Evolutionary conservation across 2,113 vertebrate genomes (phyloP), one percentile per base, ranked within the genome.

Genomic region (Collichthys lucidus): DNA sequence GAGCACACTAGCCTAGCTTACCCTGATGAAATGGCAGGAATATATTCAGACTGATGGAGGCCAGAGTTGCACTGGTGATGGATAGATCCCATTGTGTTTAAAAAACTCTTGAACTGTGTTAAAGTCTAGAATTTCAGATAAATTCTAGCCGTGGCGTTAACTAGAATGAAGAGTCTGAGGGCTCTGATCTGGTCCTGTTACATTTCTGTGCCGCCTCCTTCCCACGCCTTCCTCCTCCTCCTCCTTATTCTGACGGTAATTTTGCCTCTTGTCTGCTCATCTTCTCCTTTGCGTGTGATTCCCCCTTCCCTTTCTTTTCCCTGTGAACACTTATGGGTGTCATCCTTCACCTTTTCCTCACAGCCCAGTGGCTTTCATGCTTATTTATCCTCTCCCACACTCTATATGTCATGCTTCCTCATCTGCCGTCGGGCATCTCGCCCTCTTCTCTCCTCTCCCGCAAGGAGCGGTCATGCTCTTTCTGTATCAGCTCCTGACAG

Each of bases 111-210:
- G 76, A 83, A 85, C 50, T 80, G 77, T 85, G 80, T 88, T 91
- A 9, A 63, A 90, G 69, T 83, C 86, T 87, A 84, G 80, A 86
- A 87, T 86, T 83, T 87, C 62, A 75, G 50, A 80, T 62, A 19
- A 86, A 89, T 91, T 92, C 85, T 86, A 81, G 82, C 69, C 73
- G 78, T 88, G 88, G 80, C 86, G 84, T 92, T 90, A 90, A 94
- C 92, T 93, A 94, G 92, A 91, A 93, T 93, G 93, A 93, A 92
- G 92, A 92, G 93, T 91, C 89, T 12, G 11, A 50, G 22, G 88
- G 89, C 93, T 94, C 92, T 92, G 92, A 93, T 92, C 92, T 94
- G 92, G 91, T 93, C 92, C 83, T 85, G 84, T 88, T 92, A 75
- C 79, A 86, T 90, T 91, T 91, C 84, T 75, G 70, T 87, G 77